Conservation (phyloP, 1,140 invertebrate species). For the Macrobrachium nipponense region DNA sequence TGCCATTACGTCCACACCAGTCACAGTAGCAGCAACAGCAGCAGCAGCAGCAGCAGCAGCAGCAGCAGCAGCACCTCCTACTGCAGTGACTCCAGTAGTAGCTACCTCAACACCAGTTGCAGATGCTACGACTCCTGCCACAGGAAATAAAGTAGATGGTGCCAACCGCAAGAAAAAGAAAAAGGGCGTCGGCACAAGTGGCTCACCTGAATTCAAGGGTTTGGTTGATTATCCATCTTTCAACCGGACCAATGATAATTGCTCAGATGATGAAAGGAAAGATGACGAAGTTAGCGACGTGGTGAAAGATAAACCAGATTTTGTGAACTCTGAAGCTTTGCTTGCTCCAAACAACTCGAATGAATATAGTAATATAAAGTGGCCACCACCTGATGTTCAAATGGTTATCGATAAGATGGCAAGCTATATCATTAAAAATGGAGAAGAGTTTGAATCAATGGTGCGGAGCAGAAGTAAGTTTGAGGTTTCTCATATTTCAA, state of each 20-base stretch:
- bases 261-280: constrained; percentile 38
- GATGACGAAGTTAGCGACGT: constrained; percentile 24
- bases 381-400: constrained; percentile 82
- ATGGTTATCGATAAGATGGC: constrained; percentile 96
- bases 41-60: too few relatives aligned
- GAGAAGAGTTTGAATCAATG: constrained; percentile 89
- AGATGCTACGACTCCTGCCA: constrained; percentile 14
- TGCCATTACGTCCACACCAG: constrained; percentile 33
- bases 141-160: too few relatives aligned
- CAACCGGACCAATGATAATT: constrained; percentile 56
- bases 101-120: constrained; percentile 20
- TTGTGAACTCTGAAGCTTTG: not conserved
- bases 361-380: constrained; percentile 66
- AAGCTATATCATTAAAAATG: constrained; percentile 93
- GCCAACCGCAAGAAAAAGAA: constrained; percentile 32
- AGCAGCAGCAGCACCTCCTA: too few relatives aligned
- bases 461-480: constrained; percentile 81
- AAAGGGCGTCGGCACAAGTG: not conserved
- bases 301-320: too few relatives aligned
- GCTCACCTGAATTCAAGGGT: constrained; percentile 66
- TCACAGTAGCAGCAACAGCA: not conserved
- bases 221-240: constrained; percentile 64
- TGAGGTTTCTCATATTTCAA: too few relatives aligned
- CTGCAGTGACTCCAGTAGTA: constrained; percentile 27
- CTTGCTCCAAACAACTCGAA: constrained; percentile 19